Percentiles rank a stretch among this genome's conserved stretches.
These are phyloP conservation scores for Pseudonaja textilis DNA, from an alignment of 2,113 vertebrate species.

Conservation along the genomic window DNA sequence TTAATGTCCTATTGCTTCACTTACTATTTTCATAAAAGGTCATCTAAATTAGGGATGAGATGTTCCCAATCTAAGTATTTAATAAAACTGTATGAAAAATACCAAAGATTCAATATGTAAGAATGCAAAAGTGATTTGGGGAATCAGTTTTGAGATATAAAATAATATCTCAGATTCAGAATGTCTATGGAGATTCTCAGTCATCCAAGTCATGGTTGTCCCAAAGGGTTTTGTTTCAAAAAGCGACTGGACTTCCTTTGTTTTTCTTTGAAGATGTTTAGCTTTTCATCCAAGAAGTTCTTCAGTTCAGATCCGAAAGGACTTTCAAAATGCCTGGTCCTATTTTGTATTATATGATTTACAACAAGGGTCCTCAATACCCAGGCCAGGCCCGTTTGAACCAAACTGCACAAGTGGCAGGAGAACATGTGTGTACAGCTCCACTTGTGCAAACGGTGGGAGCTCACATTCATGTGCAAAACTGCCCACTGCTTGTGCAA, in stretches of 20 bases:
- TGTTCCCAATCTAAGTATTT: background rate
- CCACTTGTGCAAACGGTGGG: background rate
- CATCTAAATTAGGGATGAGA: background rate
- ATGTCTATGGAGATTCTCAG: background rate
- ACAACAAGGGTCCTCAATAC: background rate
- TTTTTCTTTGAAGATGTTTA: too few relatives aligned
- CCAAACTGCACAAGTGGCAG: background rate
- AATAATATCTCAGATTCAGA: background rate
- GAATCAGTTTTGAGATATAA: background rate
- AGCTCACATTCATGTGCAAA: background rate
- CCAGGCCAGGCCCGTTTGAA: background rate
- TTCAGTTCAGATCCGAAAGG: background rate
- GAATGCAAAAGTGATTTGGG: background rate
- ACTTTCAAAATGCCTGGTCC: background rate
- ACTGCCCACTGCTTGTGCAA: background rate
- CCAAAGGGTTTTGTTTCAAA: background rate
- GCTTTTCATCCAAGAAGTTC: background rate
- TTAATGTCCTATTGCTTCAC: background rate
- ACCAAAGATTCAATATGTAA: background rate
- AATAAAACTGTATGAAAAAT: background rate
- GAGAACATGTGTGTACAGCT: fast-evolving
- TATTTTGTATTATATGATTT: background rate
- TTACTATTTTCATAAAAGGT: background rate
- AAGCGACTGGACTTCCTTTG: too few relatives aligned
- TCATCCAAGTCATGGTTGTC: background rate